Base-by-base conservation (phyloP, 2,888 invertebrate species). In the Conistra vaccinii region DNA sequence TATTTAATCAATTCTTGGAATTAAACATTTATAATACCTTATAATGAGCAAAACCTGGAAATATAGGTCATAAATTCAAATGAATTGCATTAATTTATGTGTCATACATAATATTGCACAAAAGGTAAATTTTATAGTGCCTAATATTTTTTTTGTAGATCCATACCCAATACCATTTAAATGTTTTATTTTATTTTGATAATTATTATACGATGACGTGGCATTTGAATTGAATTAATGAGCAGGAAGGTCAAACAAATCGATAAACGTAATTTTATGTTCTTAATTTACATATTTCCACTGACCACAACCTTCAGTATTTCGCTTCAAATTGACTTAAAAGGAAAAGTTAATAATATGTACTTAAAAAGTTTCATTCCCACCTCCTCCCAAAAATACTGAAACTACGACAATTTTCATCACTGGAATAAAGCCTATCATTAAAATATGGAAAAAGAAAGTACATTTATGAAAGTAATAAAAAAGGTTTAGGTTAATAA, bases 221-320 rank as follows among this genome's bases (percentile, higher is more conserved):
- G 51, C 4, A 57, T 32, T 42, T 9, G 1, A 26, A 60, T 67
- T 14, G 10, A 76, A 45, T 35, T 26, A 14, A 26, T 32, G 6
- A 60, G n/a, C 23, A 12, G 45, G n/a, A 35, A 69, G 69, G 55
- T 76, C 61, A 69, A 76, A 23, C 51, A 67, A 51, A 60, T 66
- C 14, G 32, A 51, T 42, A 45, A 35, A 51, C 17, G 1, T 42
- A 51, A 42, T 66, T 63, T 76, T 45, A 68, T 48, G 4, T 55
- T 29, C 29, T 6, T 7, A 14, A 45, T 69, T 69, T 17, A 6
- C 23, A 58, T 57, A 63, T 57, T 42, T 57, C 29, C 3, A 69
- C 29, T 35, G n/a, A 48, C 10, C 17, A 17, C 45, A 63, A 63
- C 10, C 17, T 14, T 29, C n/a, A 12, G 10, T 42, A 58, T 42